phyloP scores from a whole-genome alignment of 2,888 invertebrate genomes.

The Papilio protenor region DNA sequence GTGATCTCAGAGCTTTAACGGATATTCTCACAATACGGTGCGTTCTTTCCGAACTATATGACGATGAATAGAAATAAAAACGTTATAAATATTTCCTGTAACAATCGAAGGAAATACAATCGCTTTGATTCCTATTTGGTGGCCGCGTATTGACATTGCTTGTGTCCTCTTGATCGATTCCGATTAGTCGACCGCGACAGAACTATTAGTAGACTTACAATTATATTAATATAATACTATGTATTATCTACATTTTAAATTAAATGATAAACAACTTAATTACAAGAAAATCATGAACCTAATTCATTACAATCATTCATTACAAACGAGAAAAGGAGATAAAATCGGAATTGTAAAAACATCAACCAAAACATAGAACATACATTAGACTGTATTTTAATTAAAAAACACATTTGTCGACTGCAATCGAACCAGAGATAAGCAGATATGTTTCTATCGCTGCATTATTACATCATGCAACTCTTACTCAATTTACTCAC shows the following conservation, averaged over 20 bases:
- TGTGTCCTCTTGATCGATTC: constrained; percentile 41
- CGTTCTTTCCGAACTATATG: not conserved
- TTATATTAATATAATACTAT: not conserved
- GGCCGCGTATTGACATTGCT: constrained; percentile 21
- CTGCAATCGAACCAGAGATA: not conserved
- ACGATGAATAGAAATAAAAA: not conserved
- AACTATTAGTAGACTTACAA: not conserved
- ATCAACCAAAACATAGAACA: not conserved
- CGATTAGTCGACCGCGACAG: constrained; percentile 23
- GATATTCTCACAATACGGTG: not conserved
- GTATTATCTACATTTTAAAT: not conserved
- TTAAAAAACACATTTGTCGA: not conserved
- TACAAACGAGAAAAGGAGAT: too few relatives aligned
- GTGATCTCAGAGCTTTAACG: constrained; percentile 33
- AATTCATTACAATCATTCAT: too few relatives aligned
- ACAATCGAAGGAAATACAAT: constrained; percentile 4
- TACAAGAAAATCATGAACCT: not conserved
- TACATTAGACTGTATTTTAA: not conserved
- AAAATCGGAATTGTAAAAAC: too few relatives aligned
- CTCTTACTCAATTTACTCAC: constrained; percentile 15
- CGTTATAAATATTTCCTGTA: constrained; percentile 7
- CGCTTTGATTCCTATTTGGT: constrained; percentile 6
- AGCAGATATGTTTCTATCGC: not conserved
- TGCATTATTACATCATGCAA: not conserved
- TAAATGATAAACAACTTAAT: not conserved